Percentiles rank a stretch among this genome's conserved stretches.
Conservation (phyloP, 1,140 invertebrate genomes). For the Drosophila aff. region DNA sequence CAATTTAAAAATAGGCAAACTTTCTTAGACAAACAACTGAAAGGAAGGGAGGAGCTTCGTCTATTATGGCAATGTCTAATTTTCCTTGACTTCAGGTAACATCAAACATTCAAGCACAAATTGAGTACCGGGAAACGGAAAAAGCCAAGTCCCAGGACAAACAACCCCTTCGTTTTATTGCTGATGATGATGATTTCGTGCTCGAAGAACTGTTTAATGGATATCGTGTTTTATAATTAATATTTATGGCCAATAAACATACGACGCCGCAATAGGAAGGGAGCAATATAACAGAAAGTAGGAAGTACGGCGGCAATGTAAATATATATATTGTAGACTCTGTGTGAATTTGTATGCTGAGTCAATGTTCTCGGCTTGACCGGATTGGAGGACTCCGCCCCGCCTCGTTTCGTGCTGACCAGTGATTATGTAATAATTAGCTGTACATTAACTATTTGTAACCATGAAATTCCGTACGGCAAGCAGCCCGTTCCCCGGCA, state of each 20-base stretch:
- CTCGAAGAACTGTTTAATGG: slow-evolving; percentile 46
- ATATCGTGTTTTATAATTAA: slow-evolving; percentile 69
- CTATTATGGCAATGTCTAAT: slow-evolving; percentile 17
- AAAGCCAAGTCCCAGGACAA: slow-evolving; percentile 31
- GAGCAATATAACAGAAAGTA: background rate
- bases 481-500: slow-evolving; percentile 9
- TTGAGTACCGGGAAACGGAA: slow-evolving; percentile 56
- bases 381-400: slow-evolving; percentile 19
- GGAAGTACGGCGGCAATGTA: slow-evolving; percentile 22
- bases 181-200: slow-evolving; percentile 66
- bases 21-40: slow-evolving; percentile 3
- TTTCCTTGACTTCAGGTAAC: slow-evolving; percentile 25
- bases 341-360: slow-evolving; percentile 30
- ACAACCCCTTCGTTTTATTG: slow-evolving; percentile 55
- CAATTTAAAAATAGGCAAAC: slow-evolving; percentile 52
- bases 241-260: slow-evolving; percentile 67
- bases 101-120: slow-evolving; percentile 47
- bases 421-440: slow-evolving; percentile 82
- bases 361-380: slow-evolving; percentile 65
- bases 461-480: slow-evolving; percentile 72
- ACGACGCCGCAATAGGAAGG: slow-evolving; percentile 15
- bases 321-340: slow-evolving; percentile 17
- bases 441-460: slow-evolving; percentile 82
- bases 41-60: background rate
- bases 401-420: slow-evolving; percentile 51